Evolutionary conservation across 2,113 vertebrate species (phyloP).

Genomic region (Semicossyphus pulcher): DNA sequence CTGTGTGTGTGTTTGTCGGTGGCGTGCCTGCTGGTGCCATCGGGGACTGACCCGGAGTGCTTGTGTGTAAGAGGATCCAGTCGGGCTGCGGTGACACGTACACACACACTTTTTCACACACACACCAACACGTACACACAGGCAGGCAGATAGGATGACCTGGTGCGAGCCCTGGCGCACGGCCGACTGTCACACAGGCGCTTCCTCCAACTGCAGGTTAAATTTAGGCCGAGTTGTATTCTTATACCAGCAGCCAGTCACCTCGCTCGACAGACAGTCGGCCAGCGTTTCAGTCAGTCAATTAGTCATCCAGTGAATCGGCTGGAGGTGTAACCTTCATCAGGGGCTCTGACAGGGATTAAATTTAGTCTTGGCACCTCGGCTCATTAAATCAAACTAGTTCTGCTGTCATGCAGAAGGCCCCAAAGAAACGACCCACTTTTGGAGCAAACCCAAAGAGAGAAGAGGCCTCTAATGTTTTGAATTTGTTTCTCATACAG

Average conservation of each 20-base stretch:
- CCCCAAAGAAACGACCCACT: slow-evolving; percentile 50
- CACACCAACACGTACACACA: slow-evolving; percentile 65
- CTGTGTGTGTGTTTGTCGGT: slow-evolving; percentile 33
- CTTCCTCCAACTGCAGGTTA: slow-evolving; percentile 91
- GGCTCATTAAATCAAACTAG: slow-evolving; percentile 72
- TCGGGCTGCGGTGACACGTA: slow-evolving; percentile 74
- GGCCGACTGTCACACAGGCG: slow-evolving; percentile 94
- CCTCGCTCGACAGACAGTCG: slow-evolving; percentile 68
- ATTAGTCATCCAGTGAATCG: slow-evolving; percentile 74
- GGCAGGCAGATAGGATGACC: slow-evolving; percentile 86
- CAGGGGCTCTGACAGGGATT: slow-evolving; percentile 67
- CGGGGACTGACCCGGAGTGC: slow-evolving; percentile 77
- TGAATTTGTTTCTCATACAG: slow-evolving; percentile 6
- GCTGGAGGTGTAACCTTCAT: slow-evolving; percentile 73
- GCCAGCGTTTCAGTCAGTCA: slow-evolving; percentile 66
- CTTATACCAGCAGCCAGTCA: slow-evolving; percentile 84
- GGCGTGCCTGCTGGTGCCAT: slow-evolving; percentile 82
- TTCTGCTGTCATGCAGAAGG: slow-evolving; percentile 55
- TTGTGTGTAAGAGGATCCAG: slow-evolving; percentile 81
- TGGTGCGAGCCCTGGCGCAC: slow-evolving; percentile 86
- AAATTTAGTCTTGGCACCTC: slow-evolving; percentile 72
- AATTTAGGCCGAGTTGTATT: slow-evolving; percentile 92
- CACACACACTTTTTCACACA: slow-evolving; percentile 37
- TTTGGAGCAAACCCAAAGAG: slow-evolving; percentile 30
- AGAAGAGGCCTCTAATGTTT: slow-evolving; percentile 10